These are phyloP conservation scores for Lymantria monacha DNA, from an alignment of 2,888 invertebrate species.

Conservation along the genomic window DNA sequence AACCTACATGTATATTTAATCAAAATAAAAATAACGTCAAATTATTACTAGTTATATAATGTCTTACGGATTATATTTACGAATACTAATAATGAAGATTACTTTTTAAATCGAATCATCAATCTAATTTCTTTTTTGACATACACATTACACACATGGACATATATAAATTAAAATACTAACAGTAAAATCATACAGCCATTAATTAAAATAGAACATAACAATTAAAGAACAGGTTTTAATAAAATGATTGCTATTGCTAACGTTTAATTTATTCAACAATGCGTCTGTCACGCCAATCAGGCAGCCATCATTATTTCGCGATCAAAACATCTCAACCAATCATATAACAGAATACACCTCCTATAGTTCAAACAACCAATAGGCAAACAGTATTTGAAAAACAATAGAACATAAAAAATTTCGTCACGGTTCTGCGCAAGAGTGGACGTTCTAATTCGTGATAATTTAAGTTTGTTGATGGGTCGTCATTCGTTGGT, in stretches of 20 bases:
- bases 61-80: too few relatives aligned
- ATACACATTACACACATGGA: slow-evolving; percentile 4
- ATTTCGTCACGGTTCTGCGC: slow-evolving; percentile 72
- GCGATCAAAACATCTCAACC: slow-evolving; percentile 65
- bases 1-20: too few relatives aligned
- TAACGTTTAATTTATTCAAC: slow-evolving; percentile 71
- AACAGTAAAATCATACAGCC: slow-evolving; percentile 29
- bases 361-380: slow-evolving; percentile 59
- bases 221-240: slow-evolving; percentile 46
- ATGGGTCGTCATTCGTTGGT: slow-evolving; percentile 32
- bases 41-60: too few relatives aligned
- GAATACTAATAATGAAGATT: background rate
- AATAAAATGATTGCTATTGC: slow-evolving; percentile 38
- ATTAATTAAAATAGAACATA: slow-evolving; percentile 28
- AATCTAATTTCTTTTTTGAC: slow-evolving; percentile 21
- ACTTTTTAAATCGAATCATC: slow-evolving; percentile 18
- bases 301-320: slow-evolving; percentile 73
- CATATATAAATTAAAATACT: slow-evolving; percentile 7
- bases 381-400: slow-evolving; percentile 65
- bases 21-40: too few relatives aligned
- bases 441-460: slow-evolving; percentile 57
- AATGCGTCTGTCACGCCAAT: slow-evolving; percentile 69
- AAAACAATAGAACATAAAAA: slow-evolving; percentile 82
- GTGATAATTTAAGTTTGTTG: slow-evolving; percentile 42
- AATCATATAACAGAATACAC: slow-evolving; percentile 56